Percentiles rank a stretch among this genome's conserved stretches.
Conservation (phyloP, 35 echinoderm and acorn worm genomes). For the Apostichopus californicus region DNA sequence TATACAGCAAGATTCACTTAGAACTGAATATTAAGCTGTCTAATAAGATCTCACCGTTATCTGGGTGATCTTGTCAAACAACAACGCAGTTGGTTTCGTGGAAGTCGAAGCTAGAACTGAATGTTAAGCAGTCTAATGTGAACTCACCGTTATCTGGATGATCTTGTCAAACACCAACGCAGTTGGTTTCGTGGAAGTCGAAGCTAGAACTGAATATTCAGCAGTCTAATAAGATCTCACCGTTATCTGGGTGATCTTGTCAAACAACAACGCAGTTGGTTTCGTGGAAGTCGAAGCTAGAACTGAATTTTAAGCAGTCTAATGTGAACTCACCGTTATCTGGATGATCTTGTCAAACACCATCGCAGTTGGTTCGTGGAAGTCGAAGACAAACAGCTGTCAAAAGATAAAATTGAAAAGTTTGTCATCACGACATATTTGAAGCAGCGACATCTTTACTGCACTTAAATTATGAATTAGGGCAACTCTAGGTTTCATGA, state of each 20-base stretch:
- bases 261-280: conserved; percentile 88
- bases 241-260: conserved; percentile 85
- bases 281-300: conserved; percentile 83
- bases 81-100: conserved; percentile 79
- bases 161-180: conserved; percentile 96
- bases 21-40: too few species aligned
- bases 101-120: conserved; percentile 66
- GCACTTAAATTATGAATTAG: too few species aligned
- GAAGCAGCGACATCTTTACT: too few species aligned
- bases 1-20: too few species aligned
- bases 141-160: conserved; percentile 87
- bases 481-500: too few species aligned
- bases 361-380: conserved; percentile 85
- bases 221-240: conserved; percentile 50
- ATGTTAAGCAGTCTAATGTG: not conserved
- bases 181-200: conserved; percentile 88
- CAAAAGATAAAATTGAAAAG: not conserved
- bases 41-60: conserved; percentile 65
- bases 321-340: conserved; percentile 70
- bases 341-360: conserved; percentile 97
- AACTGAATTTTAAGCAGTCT: too few species aligned
- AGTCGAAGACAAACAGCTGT: conserved; percentile 98
- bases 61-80: conserved; percentile 97
- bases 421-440: too few species aligned
- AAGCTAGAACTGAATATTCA: not conserved